Conservation (phyloP, 2,888 invertebrate species). For the Ochropleura plecta region DNA sequence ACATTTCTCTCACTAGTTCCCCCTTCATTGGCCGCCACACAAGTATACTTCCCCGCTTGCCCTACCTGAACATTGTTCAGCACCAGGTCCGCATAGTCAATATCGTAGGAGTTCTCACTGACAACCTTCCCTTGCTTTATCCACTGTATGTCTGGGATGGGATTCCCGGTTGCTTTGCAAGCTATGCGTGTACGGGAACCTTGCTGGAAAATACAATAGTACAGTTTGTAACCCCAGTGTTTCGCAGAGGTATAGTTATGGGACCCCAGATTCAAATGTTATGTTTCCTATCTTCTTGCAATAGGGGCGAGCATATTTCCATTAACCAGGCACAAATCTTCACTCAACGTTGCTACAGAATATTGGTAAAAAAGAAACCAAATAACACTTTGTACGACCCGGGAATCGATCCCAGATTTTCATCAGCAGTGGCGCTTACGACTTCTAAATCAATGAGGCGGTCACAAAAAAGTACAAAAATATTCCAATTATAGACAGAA, state of each 20-base stretch:
- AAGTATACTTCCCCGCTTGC: conserved; percentile 89
- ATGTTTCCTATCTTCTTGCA: not conserved
- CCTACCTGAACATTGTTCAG: conserved; percentile 71
- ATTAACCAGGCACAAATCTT: not conserved
- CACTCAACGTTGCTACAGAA: not conserved
- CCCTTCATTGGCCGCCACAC: conserved; percentile 89
- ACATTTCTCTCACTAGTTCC: conserved; percentile 74
- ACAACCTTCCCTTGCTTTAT: conserved; percentile 82
- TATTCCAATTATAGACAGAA: not conserved
- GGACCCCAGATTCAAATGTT: not conserved
- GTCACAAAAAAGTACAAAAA: not conserved
- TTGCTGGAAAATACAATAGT: conserved; percentile 69
- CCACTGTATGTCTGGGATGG: conserved; percentile 91
- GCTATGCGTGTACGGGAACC: conserved; percentile 78
- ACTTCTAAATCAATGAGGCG: not conserved
- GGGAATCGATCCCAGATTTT: not conserved
- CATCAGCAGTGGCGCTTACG: not conserved
- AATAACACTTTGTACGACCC: not conserved
- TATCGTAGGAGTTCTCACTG: conserved; percentile 70
- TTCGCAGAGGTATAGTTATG: not conserved
- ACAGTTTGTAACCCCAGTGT: not conserved
- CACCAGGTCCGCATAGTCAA: conserved; percentile 79
- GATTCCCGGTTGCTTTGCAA: conserved; percentile 91
- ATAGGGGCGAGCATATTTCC: not conserved
- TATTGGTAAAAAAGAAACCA: not conserved